Conservation (phyloP, 2,888 invertebrate species). For the Pteria penguin region DNA sequence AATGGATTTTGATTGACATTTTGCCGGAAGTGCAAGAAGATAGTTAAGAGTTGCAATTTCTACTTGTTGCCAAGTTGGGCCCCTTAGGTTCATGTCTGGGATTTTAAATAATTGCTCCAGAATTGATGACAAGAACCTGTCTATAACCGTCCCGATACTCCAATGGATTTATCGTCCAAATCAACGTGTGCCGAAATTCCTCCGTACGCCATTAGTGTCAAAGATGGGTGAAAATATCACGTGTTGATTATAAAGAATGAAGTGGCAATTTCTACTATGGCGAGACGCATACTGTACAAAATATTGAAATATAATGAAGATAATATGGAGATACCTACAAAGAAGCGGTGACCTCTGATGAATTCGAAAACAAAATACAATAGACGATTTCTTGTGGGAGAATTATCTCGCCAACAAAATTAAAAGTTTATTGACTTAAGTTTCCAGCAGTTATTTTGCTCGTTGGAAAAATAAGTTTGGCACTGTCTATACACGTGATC, state of each 20-base stretch:
- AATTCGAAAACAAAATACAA: conserved; percentile 8
- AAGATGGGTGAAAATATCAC: neutral
- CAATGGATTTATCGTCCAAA: neutral
- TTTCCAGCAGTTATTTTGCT: conserved; percentile 7
- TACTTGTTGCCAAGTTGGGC: neutral
- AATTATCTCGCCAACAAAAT: conserved; percentile 17
- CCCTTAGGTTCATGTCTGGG: neutral
- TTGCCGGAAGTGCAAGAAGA: conserved; percentile 21
- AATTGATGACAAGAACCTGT: neutral
- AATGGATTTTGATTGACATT: conserved; percentile 28
- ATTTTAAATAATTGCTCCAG: neutral
- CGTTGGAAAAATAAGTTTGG: conserved; percentile 10
- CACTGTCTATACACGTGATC: conserved; percentile 40
- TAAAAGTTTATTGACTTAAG: conserved; percentile 28
- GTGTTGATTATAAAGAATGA: neutral
- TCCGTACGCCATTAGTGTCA: neutral
- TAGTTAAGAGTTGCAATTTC: neutral
- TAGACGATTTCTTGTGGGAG: neutral
- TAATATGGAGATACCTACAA: neutral
- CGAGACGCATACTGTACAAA: too few species aligned
- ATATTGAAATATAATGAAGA: neutral
- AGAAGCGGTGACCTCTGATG: neutral
- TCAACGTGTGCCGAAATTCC: neutral
- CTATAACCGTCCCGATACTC: neutral
- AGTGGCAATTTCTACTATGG: neutral